Conservation (phyloP, 2,113 vertebrate species). For the Amia ocellicauda region DNA sequence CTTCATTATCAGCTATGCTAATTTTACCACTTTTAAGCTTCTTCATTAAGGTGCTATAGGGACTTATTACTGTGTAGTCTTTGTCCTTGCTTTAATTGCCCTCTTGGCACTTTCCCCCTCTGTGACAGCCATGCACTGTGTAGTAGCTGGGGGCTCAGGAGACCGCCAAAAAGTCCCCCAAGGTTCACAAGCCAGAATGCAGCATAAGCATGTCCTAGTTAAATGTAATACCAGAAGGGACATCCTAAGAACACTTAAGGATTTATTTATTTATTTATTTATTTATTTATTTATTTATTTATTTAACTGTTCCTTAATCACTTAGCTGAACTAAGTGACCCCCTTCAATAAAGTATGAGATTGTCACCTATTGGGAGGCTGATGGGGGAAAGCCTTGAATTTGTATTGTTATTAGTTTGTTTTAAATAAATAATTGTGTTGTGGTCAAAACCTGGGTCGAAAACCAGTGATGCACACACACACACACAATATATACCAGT, state of each 20-base stretch:
- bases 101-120: conserved; percentile 69
- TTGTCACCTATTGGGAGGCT: no score
- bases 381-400: no score
- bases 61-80: conserved; percentile 72
- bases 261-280: no score
- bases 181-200: conserved; percentile 38
- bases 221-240: conserved; percentile 36
- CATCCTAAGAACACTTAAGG: conserved; percentile 44
- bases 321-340: neutral
- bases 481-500: no score
- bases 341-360: neutral
- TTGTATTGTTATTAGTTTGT: no score
- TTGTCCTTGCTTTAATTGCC: conserved; percentile 74
- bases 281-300: no score
- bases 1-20: conserved; percentile 44
- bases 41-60: conserved; percentile 66
- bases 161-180: conserved; percentile 43
- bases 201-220: conserved; percentile 44
- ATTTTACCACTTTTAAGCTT: conserved; percentile 59
- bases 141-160: conserved; percentile 52
- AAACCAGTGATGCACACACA: no score
- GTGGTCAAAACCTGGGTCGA: no score
- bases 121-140: conserved; percentile 45
- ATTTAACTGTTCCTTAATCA: conserved; percentile 23
- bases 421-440: no score